Evolutionary conservation across 2,797 vertebrate species (phyloP).

Genomic region (Sebastes taczanowskii): DNA sequence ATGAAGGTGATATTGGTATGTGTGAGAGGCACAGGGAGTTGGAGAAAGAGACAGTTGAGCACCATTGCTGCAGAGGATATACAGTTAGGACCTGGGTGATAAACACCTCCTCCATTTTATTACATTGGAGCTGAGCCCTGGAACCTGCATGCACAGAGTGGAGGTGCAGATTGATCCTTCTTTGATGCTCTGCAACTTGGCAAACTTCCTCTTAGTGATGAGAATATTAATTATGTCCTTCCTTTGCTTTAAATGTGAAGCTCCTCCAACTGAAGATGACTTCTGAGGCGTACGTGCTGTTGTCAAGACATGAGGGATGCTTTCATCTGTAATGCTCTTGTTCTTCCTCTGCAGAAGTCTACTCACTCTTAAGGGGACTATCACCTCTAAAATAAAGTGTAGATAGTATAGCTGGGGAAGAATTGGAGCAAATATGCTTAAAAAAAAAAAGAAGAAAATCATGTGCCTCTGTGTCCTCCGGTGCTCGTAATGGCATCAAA

Average conservation of each 20-base stretch:
- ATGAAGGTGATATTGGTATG: slow-evolving; percentile 32
- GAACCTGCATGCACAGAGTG: slow-evolving; percentile 40
- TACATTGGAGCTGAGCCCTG: slow-evolving; percentile 52
- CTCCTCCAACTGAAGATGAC: slow-evolving; percentile 29
- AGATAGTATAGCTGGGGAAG: fast-evolving
- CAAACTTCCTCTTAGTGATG: slow-evolving; percentile 66
- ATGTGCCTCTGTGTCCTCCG: too few species aligned
- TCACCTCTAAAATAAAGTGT: too few species aligned
- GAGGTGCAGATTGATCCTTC: slow-evolving; percentile 59
- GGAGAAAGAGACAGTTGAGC: slow-evolving; percentile 16
- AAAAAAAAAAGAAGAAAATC: too few species aligned
- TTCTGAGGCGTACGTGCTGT: slow-evolving; percentile 24
- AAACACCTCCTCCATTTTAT: slow-evolving; percentile 59
- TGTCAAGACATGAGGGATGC: slow-evolving; percentile 14
- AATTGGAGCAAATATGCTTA: too few species aligned
- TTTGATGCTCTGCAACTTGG: slow-evolving; percentile 67
- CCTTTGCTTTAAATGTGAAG: slow-evolving; percentile 44
- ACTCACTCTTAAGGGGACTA: not conserved
- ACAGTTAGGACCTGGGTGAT: slow-evolving; percentile 39
- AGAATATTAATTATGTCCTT: slow-evolving; percentile 77
- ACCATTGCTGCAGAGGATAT: slow-evolving; percentile 20
- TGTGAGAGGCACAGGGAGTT: not conserved
- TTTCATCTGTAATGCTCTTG: slow-evolving; percentile 22
- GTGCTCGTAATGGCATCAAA: fast-evolving
- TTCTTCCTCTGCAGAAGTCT: not conserved